phyloP scores from a whole-genome alignment of 2,888 invertebrate species.

The Chalcosyrphus nemorum region DNA sequence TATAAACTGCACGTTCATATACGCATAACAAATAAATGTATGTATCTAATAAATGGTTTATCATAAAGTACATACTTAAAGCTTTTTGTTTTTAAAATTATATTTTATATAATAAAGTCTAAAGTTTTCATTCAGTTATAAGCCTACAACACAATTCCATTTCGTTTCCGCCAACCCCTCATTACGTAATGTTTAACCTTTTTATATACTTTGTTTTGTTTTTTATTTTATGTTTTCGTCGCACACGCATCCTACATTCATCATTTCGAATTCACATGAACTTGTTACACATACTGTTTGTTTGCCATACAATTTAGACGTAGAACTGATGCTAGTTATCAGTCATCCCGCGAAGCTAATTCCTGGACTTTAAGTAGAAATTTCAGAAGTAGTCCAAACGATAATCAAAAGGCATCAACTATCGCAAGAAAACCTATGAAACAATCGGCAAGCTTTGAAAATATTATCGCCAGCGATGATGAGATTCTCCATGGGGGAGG shows the following conservation, averaged over 20 bases:
- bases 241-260: constrained; percentile 18
- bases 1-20: background rate
- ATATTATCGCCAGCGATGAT: constrained; percentile 79
- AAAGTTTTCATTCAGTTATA: background rate
- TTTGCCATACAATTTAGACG: constrained; percentile 74
- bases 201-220: constrained; percentile 16
- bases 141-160: constrained; percentile 53
- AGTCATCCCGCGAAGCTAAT: constrained; percentile 78
- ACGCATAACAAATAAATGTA: background rate
- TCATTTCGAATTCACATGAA: constrained; percentile 38
- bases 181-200: constrained; percentile 8
- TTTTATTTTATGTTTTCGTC: constrained; percentile 47
- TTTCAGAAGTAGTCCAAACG: constrained; percentile 80
- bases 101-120: background rate
- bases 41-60: no score
- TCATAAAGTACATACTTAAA: background rate
- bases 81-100: background rate
- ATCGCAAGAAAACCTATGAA: constrained; percentile 71
- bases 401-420: constrained; percentile 76
- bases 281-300: constrained; percentile 76
- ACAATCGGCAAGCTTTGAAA: constrained; percentile 75
- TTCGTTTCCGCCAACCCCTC: constrained; percentile 17
- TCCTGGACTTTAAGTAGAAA: constrained; percentile 81
- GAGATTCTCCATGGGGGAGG: constrained; percentile 83
- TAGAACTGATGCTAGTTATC: constrained; percentile 78